A percentile compares a stretch with the other conserved stretches of the same genome.
Conservation (phyloP, 2,888 invertebrate genomes). For the Pandemis heparana region DNA sequence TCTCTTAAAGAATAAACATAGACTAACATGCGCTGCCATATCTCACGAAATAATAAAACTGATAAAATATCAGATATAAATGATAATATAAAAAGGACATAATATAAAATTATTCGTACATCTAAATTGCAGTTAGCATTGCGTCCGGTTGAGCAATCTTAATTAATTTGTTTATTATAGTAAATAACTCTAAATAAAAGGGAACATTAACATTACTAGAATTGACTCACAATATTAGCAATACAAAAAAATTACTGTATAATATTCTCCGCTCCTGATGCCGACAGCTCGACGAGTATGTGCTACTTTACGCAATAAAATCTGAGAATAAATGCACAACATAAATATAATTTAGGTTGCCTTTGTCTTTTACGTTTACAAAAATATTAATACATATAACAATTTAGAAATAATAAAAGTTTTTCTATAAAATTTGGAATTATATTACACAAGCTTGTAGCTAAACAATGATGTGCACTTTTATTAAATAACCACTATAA, state of each 20-base stretch:
- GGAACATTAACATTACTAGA: conserved; percentile 81
- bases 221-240: conserved; percentile 84
- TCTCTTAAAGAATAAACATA: conserved; percentile 82
- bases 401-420: conserved; percentile 83
- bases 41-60: conserved; percentile 81
- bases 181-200: conserved; percentile 83
- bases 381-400: conserved; percentile 79
- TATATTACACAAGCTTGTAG: conserved; percentile 84
- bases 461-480: conserved; percentile 77
- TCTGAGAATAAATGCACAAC: conserved; percentile 85
- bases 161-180: conserved; percentile 79
- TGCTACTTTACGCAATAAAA: conserved; percentile 73
- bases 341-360: conserved; percentile 83
- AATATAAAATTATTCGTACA: conserved; percentile 76
- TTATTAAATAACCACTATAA: conserved; percentile 70
- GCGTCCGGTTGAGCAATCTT: conserved; percentile 84
- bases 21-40: conserved; percentile 85
- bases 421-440: conserved; percentile 81
- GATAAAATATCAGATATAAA: conserved; percentile 76
- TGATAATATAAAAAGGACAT: conserved; percentile 76
- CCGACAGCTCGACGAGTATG: conserved; percentile 82
- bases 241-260: conserved; percentile 68
- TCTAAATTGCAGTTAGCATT: conserved; percentile 82
- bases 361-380: conserved; percentile 83
- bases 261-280: conserved; percentile 63